Evolutionary conservation across 2,797 vertebrate species (phyloP).

Genomic region (Liparis tanakae): DNA sequence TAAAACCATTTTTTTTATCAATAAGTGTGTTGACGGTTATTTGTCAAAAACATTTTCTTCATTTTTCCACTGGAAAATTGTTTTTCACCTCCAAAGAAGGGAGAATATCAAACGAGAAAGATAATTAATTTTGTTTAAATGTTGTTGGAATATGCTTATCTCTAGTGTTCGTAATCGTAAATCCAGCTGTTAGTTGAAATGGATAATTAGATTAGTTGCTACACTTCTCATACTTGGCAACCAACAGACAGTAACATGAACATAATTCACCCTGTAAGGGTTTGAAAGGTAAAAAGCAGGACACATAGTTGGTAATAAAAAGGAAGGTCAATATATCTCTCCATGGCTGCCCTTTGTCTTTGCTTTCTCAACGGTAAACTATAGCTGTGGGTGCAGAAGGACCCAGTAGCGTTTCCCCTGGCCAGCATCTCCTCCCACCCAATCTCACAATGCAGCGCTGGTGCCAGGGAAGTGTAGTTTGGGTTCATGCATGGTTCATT

Average conservation of each 20-base stretch:
- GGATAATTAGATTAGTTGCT: not conserved
- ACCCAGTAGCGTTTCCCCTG: conserved; percentile 40
- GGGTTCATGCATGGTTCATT: conserved; percentile 56
- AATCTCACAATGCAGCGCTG: conserved; percentile 46
- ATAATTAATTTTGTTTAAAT: not conserved
- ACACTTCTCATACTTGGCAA: conserved; percentile 16
- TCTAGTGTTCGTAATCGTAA: not conserved
- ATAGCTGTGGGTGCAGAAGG: conserved; percentile 21
- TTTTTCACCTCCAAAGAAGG: not conserved
- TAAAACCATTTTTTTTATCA: not conserved
- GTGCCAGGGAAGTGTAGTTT: conserved; percentile 68
- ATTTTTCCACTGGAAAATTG: not conserved
- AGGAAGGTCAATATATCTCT: conserved; percentile 2
- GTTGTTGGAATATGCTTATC: not conserved
- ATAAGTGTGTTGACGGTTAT: not conserved
- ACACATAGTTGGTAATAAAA: not conserved
- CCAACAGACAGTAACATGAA: conserved; percentile 31
- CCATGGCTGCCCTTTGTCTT: conserved; percentile 41
- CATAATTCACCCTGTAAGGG: conserved; percentile 17
- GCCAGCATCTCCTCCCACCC: conserved; percentile 44
- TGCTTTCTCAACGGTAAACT: conserved; percentile 41
- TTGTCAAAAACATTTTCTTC: not conserved
- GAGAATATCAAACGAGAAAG: not conserved
- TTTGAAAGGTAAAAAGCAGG: conserved; percentile 9
- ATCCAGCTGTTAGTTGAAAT: not conserved